Conservation (phyloP, 2,888 invertebrate species). For the Leucania comma region DNA sequence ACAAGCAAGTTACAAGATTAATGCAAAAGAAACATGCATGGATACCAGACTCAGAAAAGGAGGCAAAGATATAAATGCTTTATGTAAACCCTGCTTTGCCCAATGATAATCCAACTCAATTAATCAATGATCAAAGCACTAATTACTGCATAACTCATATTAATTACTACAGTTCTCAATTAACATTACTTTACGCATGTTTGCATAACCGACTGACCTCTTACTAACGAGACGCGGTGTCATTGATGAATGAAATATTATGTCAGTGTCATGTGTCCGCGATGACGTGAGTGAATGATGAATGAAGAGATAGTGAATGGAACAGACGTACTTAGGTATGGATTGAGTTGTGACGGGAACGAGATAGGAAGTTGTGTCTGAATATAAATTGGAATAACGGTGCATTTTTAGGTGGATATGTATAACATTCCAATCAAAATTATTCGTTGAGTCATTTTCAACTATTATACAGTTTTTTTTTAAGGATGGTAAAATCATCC, state of each 20-base stretch:
- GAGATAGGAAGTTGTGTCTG: not conserved
- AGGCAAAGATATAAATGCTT: not conserved
- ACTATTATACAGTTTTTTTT: too few relatives aligned
- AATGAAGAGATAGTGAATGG: slow-evolving; percentile 40
- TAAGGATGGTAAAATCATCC: too few relatives aligned
- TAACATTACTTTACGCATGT: slow-evolving; percentile 35
- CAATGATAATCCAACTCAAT: not conserved
- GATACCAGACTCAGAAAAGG: too few relatives aligned
- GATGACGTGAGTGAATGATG: slow-evolving; percentile 54
- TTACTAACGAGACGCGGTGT: slow-evolving; percentile 50
- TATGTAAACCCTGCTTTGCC: not conserved
- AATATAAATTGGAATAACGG: not conserved
- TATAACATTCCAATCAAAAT: not conserved
- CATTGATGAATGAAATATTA: slow-evolving; percentile 59
- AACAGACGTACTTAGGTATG: slow-evolving; percentile 18
- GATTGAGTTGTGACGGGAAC: slow-evolving; percentile 13
- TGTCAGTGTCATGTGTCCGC: slow-evolving; percentile 46
- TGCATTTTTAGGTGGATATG: not conserved
- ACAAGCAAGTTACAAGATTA: too few relatives aligned
- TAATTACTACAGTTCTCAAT: slow-evolving; percentile 42
- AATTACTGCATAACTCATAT: slow-evolving; percentile 25
- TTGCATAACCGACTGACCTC: slow-evolving; percentile 48
- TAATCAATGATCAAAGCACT: slow-evolving; percentile 21
- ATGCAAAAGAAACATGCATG: too few relatives aligned
- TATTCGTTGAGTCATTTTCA: not conserved